A percentile compares a stretch with the other conserved stretches of the same genome.
phyloP scores from a whole-genome alignment of 1,140 invertebrate species.

The Tetragonula clypearis region DNA sequence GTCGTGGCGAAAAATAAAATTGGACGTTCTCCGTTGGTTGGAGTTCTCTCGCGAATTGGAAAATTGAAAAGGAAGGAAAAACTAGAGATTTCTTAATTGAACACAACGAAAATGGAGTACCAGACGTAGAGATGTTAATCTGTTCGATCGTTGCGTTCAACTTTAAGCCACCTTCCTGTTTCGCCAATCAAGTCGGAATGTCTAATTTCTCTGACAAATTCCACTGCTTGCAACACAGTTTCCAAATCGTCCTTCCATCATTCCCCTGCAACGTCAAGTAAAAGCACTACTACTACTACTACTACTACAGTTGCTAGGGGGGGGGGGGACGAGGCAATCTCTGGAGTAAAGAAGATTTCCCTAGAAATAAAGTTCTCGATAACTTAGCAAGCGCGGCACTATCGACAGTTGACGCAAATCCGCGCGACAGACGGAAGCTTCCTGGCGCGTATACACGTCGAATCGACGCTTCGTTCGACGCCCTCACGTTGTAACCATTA shows the following conservation, averaged over 20 bases:
- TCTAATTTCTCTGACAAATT: not conserved
- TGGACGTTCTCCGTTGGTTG: not conserved
- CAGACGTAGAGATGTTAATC: not conserved
- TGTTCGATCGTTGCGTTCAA: not conserved
- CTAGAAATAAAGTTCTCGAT: conserved; percentile 54
- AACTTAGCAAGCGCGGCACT: conserved; percentile 29
- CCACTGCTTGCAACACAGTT: not conserved
- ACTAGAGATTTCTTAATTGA: not conserved
- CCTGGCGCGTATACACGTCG: not conserved
- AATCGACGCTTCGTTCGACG: conserved; percentile 5
- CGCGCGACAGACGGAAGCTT: conserved; percentile 33
- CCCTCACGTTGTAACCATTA: not conserved
- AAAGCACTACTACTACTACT: not conserved
- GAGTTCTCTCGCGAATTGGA: not conserved
- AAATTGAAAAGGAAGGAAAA: not conserved
- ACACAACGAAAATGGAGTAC: not conserved
- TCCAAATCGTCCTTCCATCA: no score
- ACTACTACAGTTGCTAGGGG: not conserved
- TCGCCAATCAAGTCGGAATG: not conserved
- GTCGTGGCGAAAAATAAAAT: conserved; percentile 21
- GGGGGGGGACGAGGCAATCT: not conserved
- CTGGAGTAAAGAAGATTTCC: conserved; percentile 36
- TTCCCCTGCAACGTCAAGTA: not conserved
- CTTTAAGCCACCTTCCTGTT: not conserved
- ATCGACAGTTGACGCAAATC: conserved; percentile 62